Percentiles rank a stretch among this genome's conserved stretches.
phyloP scores from a whole-genome alignment of 23 tunicate genomes.

The Oikopleura vanhoeffeni region DNA sequence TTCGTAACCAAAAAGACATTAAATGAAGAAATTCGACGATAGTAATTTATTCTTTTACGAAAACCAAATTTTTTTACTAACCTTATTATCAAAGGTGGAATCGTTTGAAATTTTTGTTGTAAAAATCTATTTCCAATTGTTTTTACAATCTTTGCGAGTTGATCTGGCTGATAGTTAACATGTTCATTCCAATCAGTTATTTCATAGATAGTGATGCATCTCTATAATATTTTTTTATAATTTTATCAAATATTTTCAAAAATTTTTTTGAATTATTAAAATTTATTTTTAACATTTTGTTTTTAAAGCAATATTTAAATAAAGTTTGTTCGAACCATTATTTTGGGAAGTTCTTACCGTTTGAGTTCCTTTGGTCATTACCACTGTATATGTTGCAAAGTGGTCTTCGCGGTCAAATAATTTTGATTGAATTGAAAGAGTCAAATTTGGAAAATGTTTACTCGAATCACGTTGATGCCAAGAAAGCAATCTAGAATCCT shows the following conservation, averaged over 20 bases:
- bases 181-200: neutral
- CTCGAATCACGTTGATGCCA: neutral
- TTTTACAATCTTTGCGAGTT: neutral
- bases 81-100: neutral
- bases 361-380: neutral
- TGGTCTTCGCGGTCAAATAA: neutral
- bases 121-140: neutral
- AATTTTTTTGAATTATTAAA: too few species aligned
- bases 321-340: too few species aligned
- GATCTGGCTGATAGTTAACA: neutral
- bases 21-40: too few species aligned
- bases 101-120: neutral
- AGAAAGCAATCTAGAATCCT: neutral
- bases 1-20: too few species aligned
- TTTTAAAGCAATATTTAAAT: too few species aligned
- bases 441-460: neutral
- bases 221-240: too few species aligned
- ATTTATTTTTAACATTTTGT: too few species aligned
- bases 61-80: neutral
- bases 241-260: too few species aligned
- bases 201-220: neutral
- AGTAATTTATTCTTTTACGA: too few species aligned
- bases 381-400: neutral
- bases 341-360: too few species aligned
- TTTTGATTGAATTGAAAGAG: neutral